These are phyloP conservation scores for Astreopora myriophthalma DNA, from an alignment of 64 coral and sea anemone genomes.

Conservation along the genomic window DNA sequence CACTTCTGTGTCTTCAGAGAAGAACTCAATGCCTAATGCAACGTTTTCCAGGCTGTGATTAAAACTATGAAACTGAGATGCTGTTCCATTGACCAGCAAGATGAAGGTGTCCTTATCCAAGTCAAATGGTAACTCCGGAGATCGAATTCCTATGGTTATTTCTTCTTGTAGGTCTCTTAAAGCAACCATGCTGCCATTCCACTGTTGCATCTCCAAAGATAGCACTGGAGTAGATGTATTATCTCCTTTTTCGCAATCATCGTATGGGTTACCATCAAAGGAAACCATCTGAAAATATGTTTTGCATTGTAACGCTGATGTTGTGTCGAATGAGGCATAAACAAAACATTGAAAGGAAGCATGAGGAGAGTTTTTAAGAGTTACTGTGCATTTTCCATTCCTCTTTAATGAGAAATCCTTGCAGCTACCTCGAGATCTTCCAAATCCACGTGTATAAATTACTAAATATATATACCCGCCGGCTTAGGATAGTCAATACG, in stretches of 20 bases:
- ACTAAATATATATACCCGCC: too few relatives aligned
- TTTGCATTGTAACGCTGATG: background rate
- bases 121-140: background rate
- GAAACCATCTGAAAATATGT: constrained; percentile 36
- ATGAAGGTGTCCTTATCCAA: background rate
- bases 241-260: background rate
- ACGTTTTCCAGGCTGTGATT: constrained; percentile 7
- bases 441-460: too few relatives aligned
- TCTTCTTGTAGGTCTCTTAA: background rate
- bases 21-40: constrained; percentile 38
- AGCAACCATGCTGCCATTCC: constrained; percentile 9
- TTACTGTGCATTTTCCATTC: too few relatives aligned
- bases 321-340: too few relatives aligned
- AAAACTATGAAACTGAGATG: constrained; percentile 28
- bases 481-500: too few relatives aligned
- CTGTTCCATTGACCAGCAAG: background rate
- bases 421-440: too few relatives aligned
- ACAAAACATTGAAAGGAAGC: too few relatives aligned
- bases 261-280: constrained; percentile 29
- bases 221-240: constrained; percentile 18
- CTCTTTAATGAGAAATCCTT: too few relatives aligned
- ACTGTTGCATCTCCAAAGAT: constrained; percentile 6
- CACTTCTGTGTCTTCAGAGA: background rate
- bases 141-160: constrained; percentile 12
- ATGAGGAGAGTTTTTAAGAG: too few relatives aligned